These are phyloP conservation scores for Galemys pyrenaicus DNA, from an alignment of 2,113 vertebrate genomes.

Conservation along the genomic window DNA sequence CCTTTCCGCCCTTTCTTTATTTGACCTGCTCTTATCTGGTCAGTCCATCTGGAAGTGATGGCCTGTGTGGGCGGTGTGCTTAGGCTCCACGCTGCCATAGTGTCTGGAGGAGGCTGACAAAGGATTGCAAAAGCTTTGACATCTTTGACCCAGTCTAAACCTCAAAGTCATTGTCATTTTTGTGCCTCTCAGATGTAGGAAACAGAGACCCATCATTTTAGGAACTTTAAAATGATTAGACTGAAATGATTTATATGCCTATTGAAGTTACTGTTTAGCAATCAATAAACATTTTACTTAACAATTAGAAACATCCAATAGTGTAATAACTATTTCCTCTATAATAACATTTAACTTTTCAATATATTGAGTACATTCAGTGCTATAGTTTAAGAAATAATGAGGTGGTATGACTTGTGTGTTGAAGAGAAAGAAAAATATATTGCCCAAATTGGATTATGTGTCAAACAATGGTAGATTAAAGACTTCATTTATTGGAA, in stretches of 20 bases:
- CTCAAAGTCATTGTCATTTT: not conserved
- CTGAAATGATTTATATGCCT: not conserved
- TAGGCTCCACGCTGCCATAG: not conserved
- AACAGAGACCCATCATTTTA: not conserved
- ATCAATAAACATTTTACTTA: conserved; percentile 35
- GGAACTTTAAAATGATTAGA: not conserved
- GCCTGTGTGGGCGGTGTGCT: not conserved
- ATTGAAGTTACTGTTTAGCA: conserved; percentile 33
- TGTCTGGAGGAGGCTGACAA: not conserved
- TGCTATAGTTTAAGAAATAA: conserved; percentile 42
- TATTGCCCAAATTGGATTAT: conserved; percentile 34
- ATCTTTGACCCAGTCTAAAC: not conserved
- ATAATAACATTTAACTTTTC: not conserved
- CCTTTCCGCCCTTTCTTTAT: not conserved
- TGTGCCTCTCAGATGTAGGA: not conserved
- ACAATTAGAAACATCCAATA: conserved; percentile 12
- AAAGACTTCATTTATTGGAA: conserved; percentile 49
- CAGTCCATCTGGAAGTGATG: not conserved
- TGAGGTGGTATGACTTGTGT: not conserved
- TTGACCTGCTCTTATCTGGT: not conserved
- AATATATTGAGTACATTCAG: conserved; percentile 45
- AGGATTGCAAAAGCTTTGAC: not conserved
- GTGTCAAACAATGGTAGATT: conserved; percentile 17
- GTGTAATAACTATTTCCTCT: not conserved
- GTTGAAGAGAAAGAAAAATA: conserved; percentile 40